phyloP scores from a whole-genome alignment of 2,113 vertebrate species.

The Ageneiosus marmoratus region DNA sequence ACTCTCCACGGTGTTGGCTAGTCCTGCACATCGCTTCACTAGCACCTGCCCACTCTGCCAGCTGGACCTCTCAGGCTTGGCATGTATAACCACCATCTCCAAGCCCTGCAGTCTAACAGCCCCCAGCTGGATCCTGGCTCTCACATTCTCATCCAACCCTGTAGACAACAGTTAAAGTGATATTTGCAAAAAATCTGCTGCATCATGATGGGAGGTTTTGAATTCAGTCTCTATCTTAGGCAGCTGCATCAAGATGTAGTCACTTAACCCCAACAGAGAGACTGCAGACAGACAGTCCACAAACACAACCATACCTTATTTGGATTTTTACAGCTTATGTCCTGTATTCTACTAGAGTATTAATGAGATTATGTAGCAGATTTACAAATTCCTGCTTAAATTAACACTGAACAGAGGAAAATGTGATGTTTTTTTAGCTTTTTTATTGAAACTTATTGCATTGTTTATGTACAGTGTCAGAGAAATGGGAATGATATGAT shows the following conservation, averaged over 20 bases:
- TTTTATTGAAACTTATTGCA: not conserved
- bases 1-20: not conserved
- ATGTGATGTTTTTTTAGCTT: not conserved
- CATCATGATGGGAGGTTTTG: conserved; percentile 19
- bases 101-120: not conserved
- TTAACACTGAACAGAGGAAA: not conserved
- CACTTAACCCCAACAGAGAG: conserved; percentile 35
- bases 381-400: not conserved
- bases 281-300: conserved; percentile 29
- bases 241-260: conserved; percentile 30
- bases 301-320: conserved; percentile 25
- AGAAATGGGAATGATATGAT: not conserved
- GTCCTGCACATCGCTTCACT: not conserved
- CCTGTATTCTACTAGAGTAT: conserved; percentile 6
- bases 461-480: not conserved
- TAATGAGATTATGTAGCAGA: conserved; percentile 28
- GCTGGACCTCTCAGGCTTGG: conserved; percentile 41
- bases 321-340: conserved; percentile 15
- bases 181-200: conserved; percentile 27
- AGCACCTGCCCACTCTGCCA: conserved; percentile 45
- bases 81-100: conserved; percentile 15
- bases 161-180: not conserved
- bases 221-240: conserved; percentile 22
- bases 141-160: conserved; percentile 22
- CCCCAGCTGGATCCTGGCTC: not conserved